phyloP scores from a whole-genome alignment of 2,113 vertebrate genomes.

The Ceyx margarethae region DNA sequence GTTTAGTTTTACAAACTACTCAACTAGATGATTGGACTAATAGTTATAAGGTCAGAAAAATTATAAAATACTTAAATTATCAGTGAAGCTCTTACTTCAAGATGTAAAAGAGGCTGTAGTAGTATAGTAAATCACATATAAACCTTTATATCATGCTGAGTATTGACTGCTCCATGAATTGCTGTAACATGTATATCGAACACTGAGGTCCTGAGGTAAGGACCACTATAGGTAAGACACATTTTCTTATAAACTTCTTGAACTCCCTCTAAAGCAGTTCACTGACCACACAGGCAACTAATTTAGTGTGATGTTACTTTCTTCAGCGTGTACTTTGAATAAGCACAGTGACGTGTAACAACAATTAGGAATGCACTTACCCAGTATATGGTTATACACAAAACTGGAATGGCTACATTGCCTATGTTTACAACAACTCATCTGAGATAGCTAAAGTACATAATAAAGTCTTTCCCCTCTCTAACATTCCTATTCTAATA shows the following conservation, averaged over 20 bases:
- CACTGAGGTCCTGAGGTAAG: not conserved
- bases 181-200: accelerated
- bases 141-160: not conserved
- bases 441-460: not conserved
- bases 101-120: not conserved
- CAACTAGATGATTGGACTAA: not conserved
- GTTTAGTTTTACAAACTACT: not conserved
- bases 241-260: not conserved
- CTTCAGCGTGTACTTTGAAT: not conserved
- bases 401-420: not conserved
- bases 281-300: not conserved
- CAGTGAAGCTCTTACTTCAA: not conserved
- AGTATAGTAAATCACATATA: not conserved
- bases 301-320: not conserved
- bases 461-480: not conserved
- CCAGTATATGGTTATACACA: not conserved
- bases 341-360: not conserved
- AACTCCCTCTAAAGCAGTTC: not conserved
- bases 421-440: not conserved
- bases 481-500: not conserved
- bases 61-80: not conserved
- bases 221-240: not conserved
- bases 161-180: not conserved
- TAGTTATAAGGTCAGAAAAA: not conserved
- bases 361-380: not conserved